Evolutionary conservation across 2,888 invertebrate genomes (phyloP), one percentile per base, ranked within the genome.

Genomic region (Phyto melanocephala): DNA sequence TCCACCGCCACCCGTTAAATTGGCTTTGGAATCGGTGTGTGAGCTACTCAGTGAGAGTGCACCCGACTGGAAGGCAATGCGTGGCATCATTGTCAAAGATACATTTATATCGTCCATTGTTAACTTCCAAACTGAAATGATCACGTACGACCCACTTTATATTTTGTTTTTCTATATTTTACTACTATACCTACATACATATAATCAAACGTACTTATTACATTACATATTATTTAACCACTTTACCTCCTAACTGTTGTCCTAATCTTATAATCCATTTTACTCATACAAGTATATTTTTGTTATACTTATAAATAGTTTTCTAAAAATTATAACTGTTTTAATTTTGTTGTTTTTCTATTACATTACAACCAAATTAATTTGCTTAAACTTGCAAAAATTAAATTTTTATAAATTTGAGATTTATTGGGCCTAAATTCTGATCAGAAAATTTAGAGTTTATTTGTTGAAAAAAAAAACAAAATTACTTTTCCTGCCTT

Each of bases 11-110:
- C 94, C 96, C 85, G 98, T 98, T 85, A 98, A 98, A 92, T 93
- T 98, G 93, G 97, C 98, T 85, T 93, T 98, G 87, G 98, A 98
- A 92, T 97, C 98, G 56, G 97, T 98, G 89, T 98, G 98, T 92
- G 94, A 97, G 84, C 93, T 98, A 88, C 94, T 98, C 87, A 97
- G 97, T 85, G 98, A 98, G 92, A 95, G 94, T 87, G 96, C 96
- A 79, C 95, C 94, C 90, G 98, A 98, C 88, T 98, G 98, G 98
- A 98, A 97, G 92, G 95, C 96, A 86, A 97, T 97, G 92, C 95
- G 96, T 81, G 95, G 96, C 85, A 95, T 96, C 87, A 95, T 98
- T 90, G 97, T 98, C 94, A 95, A 96, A 92, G 98, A 98, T 92
- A 97, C 97, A 93, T 98, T 98, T 93, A 97, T 98, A 92, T 95